Evolutionary conservation across 2,113 vertebrate genomes (phyloP).

Genomic region (Oreocharis arfaki): DNA sequence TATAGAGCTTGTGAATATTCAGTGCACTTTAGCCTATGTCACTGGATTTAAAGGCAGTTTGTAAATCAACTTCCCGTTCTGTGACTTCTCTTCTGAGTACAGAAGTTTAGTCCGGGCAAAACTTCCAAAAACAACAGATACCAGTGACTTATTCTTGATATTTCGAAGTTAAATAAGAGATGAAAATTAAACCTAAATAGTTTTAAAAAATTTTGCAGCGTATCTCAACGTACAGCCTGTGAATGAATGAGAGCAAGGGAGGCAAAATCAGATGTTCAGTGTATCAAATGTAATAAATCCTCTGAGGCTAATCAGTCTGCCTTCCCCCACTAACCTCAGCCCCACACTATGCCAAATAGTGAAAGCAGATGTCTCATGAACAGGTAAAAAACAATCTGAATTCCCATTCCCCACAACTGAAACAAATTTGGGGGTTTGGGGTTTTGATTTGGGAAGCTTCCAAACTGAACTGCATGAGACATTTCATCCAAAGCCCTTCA

Average conservation of each 20-base stretch:
- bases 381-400: constrained; percentile 66
- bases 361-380: constrained; percentile 77
- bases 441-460: constrained; percentile 57
- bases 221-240: constrained; percentile 10
- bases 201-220: not conserved
- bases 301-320: constrained; percentile 66
- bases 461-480: constrained; percentile 51
- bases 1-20: constrained; percentile 46
- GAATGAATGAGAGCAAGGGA: constrained; percentile 28
- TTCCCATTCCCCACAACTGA: constrained; percentile 58
- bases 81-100: not conserved
- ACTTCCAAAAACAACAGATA: constrained; percentile 18
- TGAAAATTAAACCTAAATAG: constrained; percentile 1
- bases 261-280: constrained; percentile 63
- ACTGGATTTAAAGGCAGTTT: constrained; percentile 43
- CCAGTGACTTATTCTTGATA: not conserved
- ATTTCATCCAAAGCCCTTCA: constrained; percentile 43
- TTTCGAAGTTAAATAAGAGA: constrained; percentile 37
- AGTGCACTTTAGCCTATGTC: constrained; percentile 29
- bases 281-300: constrained; percentile 76
- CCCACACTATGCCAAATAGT: constrained; percentile 69
- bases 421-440: constrained; percentile 24
- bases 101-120: not conserved
- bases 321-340: constrained; percentile 60
- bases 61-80: constrained; percentile 53